Conservation (phyloP, 1,140 invertebrate species). For the Ditylenchus dipsaci region DNA sequence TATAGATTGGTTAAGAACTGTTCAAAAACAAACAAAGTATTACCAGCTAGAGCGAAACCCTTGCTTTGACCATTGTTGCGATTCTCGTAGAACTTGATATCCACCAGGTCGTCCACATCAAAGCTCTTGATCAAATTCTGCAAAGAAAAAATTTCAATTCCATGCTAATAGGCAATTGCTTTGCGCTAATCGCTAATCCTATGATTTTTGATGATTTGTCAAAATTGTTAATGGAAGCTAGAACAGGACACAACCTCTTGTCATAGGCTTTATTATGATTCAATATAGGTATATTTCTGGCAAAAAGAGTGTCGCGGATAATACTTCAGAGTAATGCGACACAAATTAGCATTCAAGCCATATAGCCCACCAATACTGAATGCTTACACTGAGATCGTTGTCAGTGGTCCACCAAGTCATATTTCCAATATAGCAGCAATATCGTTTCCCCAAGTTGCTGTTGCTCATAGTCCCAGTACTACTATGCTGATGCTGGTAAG, state of each 20-base stretch:
- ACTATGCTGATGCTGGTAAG: slow-evolving; percentile 4
- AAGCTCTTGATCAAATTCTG: slow-evolving; percentile 33
- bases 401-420: slow-evolving; percentile 58
- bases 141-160: slow-evolving; percentile 32
- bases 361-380: not conserved
- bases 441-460: slow-evolving; percentile 38
- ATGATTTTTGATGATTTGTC: too few species aligned
- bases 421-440: slow-evolving; percentile 54
- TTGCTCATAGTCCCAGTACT: not conserved
- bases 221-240: too few species aligned
- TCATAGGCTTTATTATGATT: too few species aligned
- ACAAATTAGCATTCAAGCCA: not conserved
- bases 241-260: too few species aligned
- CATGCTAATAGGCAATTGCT: too few species aligned
- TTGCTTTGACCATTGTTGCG: slow-evolving; percentile 97
- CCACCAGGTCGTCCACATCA: slow-evolving; percentile 86
- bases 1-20: too few species aligned
- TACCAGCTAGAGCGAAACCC: slow-evolving; percentile 75
- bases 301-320: too few species aligned
- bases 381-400: slow-evolving; percentile 35
- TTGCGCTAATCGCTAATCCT: too few species aligned
- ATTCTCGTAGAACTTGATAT: slow-evolving; percentile 99
- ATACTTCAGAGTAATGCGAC: not conserved
- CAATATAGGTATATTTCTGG: too few species aligned
- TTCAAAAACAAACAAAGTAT: too few species aligned